These are phyloP conservation scores for Antheraea assamensis DNA, from an alignment of 2,888 invertebrate species.

Conservation along the genomic window DNA sequence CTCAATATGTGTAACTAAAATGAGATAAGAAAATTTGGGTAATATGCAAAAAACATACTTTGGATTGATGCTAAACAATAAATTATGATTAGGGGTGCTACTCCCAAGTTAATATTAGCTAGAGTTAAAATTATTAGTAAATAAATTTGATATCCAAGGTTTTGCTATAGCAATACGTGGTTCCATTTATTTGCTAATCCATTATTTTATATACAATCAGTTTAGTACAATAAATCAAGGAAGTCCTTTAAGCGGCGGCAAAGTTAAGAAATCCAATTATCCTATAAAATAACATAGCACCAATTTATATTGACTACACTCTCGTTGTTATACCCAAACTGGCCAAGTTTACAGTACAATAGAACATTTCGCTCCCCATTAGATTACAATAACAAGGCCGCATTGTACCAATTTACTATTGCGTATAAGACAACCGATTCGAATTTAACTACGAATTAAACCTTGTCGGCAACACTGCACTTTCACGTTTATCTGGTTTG, in stretches of 20 bases:
- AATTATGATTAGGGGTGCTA: neutral
- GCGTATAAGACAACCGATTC: slow-evolving; percentile 36
- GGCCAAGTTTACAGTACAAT: slow-evolving; percentile 50
- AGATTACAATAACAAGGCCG: slow-evolving; percentile 73
- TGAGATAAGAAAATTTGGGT: neutral
- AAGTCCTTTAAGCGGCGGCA: neutral
- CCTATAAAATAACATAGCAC: slow-evolving; percentile 1
- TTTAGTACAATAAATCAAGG: neutral
- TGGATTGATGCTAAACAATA: neutral
- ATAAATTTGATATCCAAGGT: neutral
- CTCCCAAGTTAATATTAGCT: neutral
- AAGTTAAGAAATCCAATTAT: neutral
- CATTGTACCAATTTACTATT: slow-evolving; percentile 49
- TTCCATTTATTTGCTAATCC: no score
- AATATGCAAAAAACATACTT: neutral
- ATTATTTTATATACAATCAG: neutral
- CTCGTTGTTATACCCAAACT: slow-evolving; percentile 24
- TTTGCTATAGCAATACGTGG: neutral
- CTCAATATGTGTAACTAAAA: neutral
- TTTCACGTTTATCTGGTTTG: slow-evolving; percentile 36
- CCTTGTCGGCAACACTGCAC: slow-evolving; percentile 26
- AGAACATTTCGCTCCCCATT: slow-evolving; percentile 65
- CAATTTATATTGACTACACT: slow-evolving; percentile 6
- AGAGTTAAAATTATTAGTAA: neutral
- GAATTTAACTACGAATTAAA: slow-evolving; percentile 12